Evolutionary conservation across 2,797 vertebrate species (phyloP), one percentile per base, ranked within the genome.

Genomic region (Amazonetta brasiliensis): DNA sequence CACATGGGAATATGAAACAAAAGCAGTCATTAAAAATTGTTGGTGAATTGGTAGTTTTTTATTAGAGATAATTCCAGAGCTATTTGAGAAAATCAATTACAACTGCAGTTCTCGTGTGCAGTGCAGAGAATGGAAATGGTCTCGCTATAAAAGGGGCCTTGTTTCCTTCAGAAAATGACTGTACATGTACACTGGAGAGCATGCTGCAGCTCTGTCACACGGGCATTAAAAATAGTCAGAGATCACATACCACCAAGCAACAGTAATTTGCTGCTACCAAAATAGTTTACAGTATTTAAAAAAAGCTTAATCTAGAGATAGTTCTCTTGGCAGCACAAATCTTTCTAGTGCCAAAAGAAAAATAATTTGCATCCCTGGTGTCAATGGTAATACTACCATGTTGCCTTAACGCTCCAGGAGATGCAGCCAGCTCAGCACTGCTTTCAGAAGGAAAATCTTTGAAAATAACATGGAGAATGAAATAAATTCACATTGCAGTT

Each of bases 231-330:
- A 97, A 97, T 87, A 97, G 93, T 73, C 91, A 88, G 96, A 90
- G 95, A 96, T 93, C 96, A 92, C 35, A 37, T 83, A 91, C 85
- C 78, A 91, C 60, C 90, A 87, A 96, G 93, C 83, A 91, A 92
- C 94, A 97, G 90, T 17, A 87, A 96, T 94, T 95, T 81, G 83
- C 92, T 94, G 90, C 73, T 91, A 96, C 96, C 91, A 97, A 97
- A 97, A 97, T 97, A 97, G 97, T 97, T 90, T 92, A 94, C 77
- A 93, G 94, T 96, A 96, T 96, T 97, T 96, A 84, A 96, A 96
- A 95, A 95, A 95, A 96, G 87, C 95, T 95, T 95, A 92, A 97
- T 97, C 95, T 95, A 95, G 91, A 96, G 95, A 96, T 95, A 95
- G 93, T 92, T 91, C 86, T 97, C 93, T 96, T 96, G 95, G 95